Evolutionary conservation across 1,140 invertebrate genomes (phyloP).

Genomic region (Drosophila ercepeae): DNA sequence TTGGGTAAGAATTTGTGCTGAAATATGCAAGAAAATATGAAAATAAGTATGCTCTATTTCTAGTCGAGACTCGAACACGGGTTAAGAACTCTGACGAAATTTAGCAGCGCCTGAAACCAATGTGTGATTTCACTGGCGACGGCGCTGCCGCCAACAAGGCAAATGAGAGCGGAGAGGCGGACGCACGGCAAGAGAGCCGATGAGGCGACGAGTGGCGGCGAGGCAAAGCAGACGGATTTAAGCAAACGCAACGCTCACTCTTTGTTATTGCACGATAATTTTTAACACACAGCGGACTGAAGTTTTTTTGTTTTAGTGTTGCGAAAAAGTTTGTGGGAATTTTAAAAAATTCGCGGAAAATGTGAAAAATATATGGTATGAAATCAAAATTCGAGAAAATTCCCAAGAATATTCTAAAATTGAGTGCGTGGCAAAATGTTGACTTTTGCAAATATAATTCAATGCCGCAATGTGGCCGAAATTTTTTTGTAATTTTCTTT

Average conservation of each 20-base stretch:
- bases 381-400: conserved; percentile 76
- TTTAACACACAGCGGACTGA: conserved; percentile 78
- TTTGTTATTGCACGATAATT: conserved; percentile 12
- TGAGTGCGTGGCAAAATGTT: conserved; percentile 50
- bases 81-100: not conserved
- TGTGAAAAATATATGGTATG: conserved; percentile 75
- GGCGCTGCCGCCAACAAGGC: not conserved
- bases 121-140: not conserved
- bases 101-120: not conserved
- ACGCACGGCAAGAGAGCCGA: not conserved
- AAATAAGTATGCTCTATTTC: not conserved
- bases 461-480: conserved; percentile 27
- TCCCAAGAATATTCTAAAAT: conserved; percentile 69
- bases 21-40: not conserved
- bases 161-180: not conserved
- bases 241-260: conserved; percentile 36
- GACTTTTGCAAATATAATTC: conserved; percentile 36
- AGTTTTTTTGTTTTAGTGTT: conserved; percentile 83
- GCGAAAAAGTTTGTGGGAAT: conserved; percentile 82
- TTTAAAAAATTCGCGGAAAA: conserved; percentile 75
- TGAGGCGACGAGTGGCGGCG: not conserved
- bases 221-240: conserved; percentile 2
- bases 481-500: conserved; percentile 70
- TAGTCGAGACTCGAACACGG: not conserved
- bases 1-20: not conserved